phyloP scores from a whole-genome alignment of 2,888 invertebrate genomes.

The Sphaerophoria taeniata region DNA sequence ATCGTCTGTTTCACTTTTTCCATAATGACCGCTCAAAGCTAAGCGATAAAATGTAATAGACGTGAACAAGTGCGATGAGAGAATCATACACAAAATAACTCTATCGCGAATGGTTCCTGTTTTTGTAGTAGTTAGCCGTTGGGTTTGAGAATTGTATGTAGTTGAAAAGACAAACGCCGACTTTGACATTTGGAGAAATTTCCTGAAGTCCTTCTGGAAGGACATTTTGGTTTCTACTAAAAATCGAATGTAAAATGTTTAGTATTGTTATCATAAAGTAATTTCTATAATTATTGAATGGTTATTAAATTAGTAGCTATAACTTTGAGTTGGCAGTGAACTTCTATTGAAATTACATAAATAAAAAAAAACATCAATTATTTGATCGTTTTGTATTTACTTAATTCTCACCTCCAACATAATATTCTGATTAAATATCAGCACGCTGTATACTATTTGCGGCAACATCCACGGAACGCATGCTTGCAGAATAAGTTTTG shows the following conservation, averaged over 20 bases:
- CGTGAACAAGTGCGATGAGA: background rate
- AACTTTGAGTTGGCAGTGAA: too few species aligned
- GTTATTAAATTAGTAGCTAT: too few species aligned
- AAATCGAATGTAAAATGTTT: background rate
- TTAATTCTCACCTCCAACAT: background rate
- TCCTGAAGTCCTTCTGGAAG: background rate
- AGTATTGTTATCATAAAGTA: background rate
- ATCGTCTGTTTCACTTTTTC: conserved; percentile 11
- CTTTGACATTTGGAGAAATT: background rate
- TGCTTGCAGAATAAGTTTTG: background rate
- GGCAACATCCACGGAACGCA: background rate
- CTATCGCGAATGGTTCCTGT: background rate
- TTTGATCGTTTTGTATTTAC: too few species aligned
- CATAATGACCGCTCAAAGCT: background rate
- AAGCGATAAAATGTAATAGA: background rate
- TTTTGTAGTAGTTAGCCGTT: background rate
- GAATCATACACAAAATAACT: background rate
- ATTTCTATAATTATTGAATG: background rate
- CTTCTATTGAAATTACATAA: too few species aligned
- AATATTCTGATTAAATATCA: background rate
- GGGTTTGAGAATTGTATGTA: background rate
- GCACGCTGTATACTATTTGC: background rate
- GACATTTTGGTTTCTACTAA: conserved; percentile 17
- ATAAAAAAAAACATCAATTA: too few species aligned
- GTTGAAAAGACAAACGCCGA: background rate